Evolutionary conservation across 2,888 invertebrate genomes (phyloP).

Genomic region (Mycogona germanica): DNA sequence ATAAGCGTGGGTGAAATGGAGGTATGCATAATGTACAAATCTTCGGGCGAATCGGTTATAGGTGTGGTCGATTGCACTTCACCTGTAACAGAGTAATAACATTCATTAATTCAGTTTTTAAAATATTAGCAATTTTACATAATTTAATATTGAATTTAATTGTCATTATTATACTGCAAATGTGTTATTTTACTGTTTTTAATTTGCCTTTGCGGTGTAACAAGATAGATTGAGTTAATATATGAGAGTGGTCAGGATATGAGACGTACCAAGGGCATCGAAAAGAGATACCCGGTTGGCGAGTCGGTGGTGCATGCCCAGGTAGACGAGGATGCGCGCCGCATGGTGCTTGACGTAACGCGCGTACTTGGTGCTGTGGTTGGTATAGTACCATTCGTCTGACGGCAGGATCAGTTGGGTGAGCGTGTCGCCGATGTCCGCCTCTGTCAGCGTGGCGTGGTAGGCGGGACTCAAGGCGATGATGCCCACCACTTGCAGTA

Average conservation of each 20-base stretch:
- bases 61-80: constrained; percentile 32
- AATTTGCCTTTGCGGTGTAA: too few species aligned
- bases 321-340: constrained; percentile 47
- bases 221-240: too few species aligned
- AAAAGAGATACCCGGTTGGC: constrained; percentile 47
- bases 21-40: constrained; percentile 41
- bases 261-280: constrained; percentile 39
- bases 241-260: too few species aligned
- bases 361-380: constrained; percentile 49
- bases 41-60: constrained; percentile 34
- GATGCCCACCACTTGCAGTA: constrained; percentile 46
- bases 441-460: constrained; percentile 43
- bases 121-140: too few species aligned
- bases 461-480: constrained; percentile 44
- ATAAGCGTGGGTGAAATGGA: constrained; percentile 35
- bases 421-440: constrained; percentile 46
- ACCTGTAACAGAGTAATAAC: too few species aligned
- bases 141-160: too few species aligned
- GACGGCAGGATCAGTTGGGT: constrained; percentile 49
- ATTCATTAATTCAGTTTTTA: too few species aligned
- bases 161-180: too few species aligned
- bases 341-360: constrained; percentile 51
- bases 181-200: too few species aligned
- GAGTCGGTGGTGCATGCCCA: constrained; percentile 47
- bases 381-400: constrained; percentile 54